Conservation (phyloP, 1,140 invertebrate genomes). For the Eulimnadia texana region DNA sequence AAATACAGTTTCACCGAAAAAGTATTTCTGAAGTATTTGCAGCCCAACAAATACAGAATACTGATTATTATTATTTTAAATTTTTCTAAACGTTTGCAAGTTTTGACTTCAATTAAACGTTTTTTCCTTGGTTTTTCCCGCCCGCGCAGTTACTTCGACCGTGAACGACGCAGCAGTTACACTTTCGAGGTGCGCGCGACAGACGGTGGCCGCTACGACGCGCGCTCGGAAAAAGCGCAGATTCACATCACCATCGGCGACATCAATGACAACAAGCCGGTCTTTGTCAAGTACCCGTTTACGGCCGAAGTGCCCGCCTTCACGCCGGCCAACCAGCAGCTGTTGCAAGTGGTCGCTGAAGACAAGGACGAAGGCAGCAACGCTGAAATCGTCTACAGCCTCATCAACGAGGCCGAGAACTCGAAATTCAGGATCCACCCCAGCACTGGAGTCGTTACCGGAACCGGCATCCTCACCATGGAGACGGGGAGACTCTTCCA, state of each 20-base stretch:
- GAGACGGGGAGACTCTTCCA: conserved; percentile 65
- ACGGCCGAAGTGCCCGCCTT: conserved; percentile 52
- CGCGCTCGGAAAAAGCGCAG: conserved; percentile 57
- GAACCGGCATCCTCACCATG: conserved; percentile 57
- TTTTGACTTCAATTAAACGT: too few species aligned
- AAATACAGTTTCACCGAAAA: too few species aligned
- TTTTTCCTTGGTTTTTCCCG: too few species aligned
- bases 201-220: conserved; percentile 71
- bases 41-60: too few species aligned
- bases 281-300: conserved; percentile 73
- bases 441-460: conserved; percentile 64
- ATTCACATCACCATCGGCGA: conserved; percentile 72
- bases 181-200: conserved; percentile 73
- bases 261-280: conserved; percentile 81
- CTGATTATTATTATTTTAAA: too few species aligned
- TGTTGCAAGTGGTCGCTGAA: conserved; percentile 56
- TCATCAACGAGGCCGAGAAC: conserved; percentile 11
- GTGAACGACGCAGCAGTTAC: conserved; percentile 61
- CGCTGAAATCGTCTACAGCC: conserved; percentile 57
- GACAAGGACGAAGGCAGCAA: conserved; percentile 69
- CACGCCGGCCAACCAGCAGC: conserved; percentile 60
- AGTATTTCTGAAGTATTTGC: too few species aligned
- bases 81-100: too few species aligned
- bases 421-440: conserved; percentile 63
- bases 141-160: conserved; percentile 63